These are phyloP conservation scores for Fopius arisanus DNA, from an alignment of 1,140 invertebrate genomes.

Conservation along the genomic window DNA sequence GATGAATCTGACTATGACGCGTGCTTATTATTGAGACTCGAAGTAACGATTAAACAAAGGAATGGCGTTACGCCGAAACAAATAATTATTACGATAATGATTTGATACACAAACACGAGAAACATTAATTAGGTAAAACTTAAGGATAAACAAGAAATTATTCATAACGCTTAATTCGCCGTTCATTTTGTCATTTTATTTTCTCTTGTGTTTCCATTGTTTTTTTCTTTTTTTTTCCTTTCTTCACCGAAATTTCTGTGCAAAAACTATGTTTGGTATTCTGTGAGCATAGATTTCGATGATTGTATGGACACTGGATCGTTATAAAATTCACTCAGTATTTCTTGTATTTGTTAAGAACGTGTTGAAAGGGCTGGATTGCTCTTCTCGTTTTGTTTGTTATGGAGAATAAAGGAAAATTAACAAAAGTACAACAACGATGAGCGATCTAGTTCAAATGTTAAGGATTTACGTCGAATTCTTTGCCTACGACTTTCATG, in stretches of 20 bases:
- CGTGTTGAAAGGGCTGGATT: background rate
- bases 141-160: conserved; percentile 34
- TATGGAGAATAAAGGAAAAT: background rate
- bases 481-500: background rate
- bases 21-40: conserved; percentile 62
- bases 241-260: background rate
- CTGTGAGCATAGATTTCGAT: background rate
- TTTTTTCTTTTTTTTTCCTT: background rate
- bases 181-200: background rate
- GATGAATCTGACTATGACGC: conserved; percentile 38
- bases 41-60: conserved; percentile 43
- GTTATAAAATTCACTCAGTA: background rate
- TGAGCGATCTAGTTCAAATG: background rate
- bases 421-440: background rate
- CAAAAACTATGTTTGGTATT: background rate
- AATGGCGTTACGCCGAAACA: conserved; percentile 7
- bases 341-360: conserved; percentile 5
- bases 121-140: conserved; percentile 60
- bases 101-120: conserved; percentile 62
- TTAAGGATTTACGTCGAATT: background rate
- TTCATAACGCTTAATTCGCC: background rate
- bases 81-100: conserved; percentile 53
- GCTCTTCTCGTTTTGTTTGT: background rate
- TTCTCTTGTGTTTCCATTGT: background rate
- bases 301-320: background rate